Evolutionary conservation across 2,888 invertebrate genomes (phyloP).

Genomic region (Aporophyla nigra): DNA sequence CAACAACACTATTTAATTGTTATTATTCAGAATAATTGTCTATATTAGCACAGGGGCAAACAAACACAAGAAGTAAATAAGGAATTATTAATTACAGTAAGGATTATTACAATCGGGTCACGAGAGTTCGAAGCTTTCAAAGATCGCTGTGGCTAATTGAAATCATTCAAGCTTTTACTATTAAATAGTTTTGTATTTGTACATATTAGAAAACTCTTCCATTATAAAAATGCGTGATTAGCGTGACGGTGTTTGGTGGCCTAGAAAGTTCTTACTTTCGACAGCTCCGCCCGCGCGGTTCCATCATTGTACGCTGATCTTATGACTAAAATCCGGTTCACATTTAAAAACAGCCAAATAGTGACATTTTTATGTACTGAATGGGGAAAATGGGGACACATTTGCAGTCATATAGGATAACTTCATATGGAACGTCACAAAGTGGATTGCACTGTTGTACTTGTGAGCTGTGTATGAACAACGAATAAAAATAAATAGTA

Average conservation of each 20-base stretch:
- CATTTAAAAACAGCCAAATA: conserved; percentile 71
- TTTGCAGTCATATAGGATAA: conserved; percentile 2
- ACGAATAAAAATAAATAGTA: conserved; percentile 45
- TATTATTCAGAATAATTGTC: background rate
- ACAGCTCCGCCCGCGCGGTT: conserved; percentile 71
- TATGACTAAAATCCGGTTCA: conserved; percentile 85
- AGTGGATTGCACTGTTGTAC: background rate
- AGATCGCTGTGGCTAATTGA: conserved; percentile 15
- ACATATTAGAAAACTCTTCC: conserved; percentile 81
- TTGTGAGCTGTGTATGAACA: conserved; percentile 2
- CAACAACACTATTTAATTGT: conserved; percentile 24
- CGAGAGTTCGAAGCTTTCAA: background rate
- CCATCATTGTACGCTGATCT: conserved; percentile 71
- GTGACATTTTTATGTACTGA: conserved; percentile 41
- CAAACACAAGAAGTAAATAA: background rate
- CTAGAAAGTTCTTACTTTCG: conserved; percentile 89
- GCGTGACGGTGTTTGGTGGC: conserved; percentile 84
- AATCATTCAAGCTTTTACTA: conserved; percentile 59
- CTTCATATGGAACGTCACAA: background rate
- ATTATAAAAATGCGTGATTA: conserved; percentile 86
- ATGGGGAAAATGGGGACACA: background rate
- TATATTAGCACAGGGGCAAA: background rate
- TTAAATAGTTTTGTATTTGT: conserved; percentile 52
- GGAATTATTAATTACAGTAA: conserved; percentile 13
- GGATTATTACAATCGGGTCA: conserved; percentile 2